A percentile compares a stretch with the other conserved stretches of the same genome.
These are phyloP conservation scores for Drosophila tristis DNA, from an alignment of 1,140 invertebrate genomes.

Conservation along the genomic window DNA sequence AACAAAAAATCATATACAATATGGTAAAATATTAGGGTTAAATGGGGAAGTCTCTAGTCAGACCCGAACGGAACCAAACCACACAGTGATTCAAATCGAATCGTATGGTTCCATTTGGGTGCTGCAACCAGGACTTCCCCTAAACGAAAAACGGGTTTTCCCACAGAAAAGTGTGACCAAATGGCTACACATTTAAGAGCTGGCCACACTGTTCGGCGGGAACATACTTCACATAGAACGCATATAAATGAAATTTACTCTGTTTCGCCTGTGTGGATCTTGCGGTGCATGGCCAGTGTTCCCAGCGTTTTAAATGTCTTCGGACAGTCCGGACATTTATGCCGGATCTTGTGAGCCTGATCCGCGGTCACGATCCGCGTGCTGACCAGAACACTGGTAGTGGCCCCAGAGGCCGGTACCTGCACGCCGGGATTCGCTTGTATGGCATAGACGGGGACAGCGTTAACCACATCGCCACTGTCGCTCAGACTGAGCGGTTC, in stretches of 20 bases:
- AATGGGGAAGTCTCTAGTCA: conserved; percentile 23
- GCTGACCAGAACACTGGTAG: conserved; percentile 74
- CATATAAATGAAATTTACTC: conserved; percentile 75
- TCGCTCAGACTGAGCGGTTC: conserved; percentile 77
- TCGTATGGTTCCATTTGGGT: conserved; percentile 13
- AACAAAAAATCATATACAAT: conserved; percentile 70
- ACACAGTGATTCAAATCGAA: not conserved
- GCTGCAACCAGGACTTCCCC: conserved; percentile 9
- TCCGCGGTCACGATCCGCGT: conserved; percentile 69
- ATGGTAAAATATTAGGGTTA: conserved; percentile 53
- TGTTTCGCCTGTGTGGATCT: conserved; percentile 84
- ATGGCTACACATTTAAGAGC: too few species aligned
- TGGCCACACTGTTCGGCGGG: conserved; percentile 1
- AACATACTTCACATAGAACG: conserved; percentile 23
- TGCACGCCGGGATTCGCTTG: conserved; percentile 69
- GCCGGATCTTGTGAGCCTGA: conserved; percentile 75
- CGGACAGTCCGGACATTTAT: conserved; percentile 82
- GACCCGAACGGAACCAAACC: conserved; percentile 1
- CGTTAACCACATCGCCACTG: conserved; percentile 65
- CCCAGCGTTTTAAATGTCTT: conserved; percentile 82
- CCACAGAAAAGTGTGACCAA: not conserved
- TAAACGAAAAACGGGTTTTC: conserved; percentile 18
- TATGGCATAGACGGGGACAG: conserved; percentile 80
- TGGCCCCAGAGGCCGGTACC: conserved; percentile 30
- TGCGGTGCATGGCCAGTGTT: conserved; percentile 81